A percentile compares a stretch with the other conserved stretches of the same genome.
Conservation (phyloP, 1,140 invertebrate genomes). For the Acarapis woodi region DNA sequence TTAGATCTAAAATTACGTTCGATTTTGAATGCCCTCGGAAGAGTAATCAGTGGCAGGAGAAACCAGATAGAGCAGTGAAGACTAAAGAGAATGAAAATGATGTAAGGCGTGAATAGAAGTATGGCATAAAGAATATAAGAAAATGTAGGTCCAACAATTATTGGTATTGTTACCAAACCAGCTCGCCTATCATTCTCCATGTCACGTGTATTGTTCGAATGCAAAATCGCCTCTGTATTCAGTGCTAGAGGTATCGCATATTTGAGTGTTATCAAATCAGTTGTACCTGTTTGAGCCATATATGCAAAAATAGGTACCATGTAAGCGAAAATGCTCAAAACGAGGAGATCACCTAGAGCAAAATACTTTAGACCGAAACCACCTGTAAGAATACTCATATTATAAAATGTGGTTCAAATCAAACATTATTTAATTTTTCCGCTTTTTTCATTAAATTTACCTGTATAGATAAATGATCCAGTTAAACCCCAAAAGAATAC, state of each 20-base stretch:
- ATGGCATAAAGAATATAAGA: slow-evolving; percentile 70
- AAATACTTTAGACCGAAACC: slow-evolving; percentile 83
- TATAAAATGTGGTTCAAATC: too few relatives aligned
- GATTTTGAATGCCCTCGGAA: slow-evolving; percentile 56
- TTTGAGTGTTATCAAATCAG: slow-evolving; percentile 55
- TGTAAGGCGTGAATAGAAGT: slow-evolving; percentile 65
- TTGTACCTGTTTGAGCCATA: slow-evolving; percentile 48
- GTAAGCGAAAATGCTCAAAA: slow-evolving; percentile 73
- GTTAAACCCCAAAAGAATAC: slow-evolving; percentile 82
- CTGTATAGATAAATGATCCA: slow-evolving; percentile 64
- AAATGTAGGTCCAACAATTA: slow-evolving; percentile 60
- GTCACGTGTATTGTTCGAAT: slow-evolving; percentile 77
- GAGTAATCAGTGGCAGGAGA: slow-evolving; percentile 50
- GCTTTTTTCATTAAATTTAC: too few relatives aligned
- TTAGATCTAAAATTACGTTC: slow-evolving; percentile 58
- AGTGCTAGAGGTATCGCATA: slow-evolving; percentile 74
- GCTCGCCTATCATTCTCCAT: slow-evolving; percentile 49
- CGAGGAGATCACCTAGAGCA: slow-evolving; percentile 57
- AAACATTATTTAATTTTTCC: too few relatives aligned
- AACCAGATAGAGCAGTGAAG: slow-evolving; percentile 52
- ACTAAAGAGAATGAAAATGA: slow-evolving; percentile 50
- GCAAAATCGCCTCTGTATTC: slow-evolving; percentile 77
- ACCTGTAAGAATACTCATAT: too few relatives aligned
- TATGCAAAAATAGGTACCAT: slow-evolving; percentile 79
- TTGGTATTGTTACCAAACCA: slow-evolving; percentile 69